Evolutionary conservation across 1,140 invertebrate species (phyloP).

Genomic region (Drosophila aff.): DNA sequence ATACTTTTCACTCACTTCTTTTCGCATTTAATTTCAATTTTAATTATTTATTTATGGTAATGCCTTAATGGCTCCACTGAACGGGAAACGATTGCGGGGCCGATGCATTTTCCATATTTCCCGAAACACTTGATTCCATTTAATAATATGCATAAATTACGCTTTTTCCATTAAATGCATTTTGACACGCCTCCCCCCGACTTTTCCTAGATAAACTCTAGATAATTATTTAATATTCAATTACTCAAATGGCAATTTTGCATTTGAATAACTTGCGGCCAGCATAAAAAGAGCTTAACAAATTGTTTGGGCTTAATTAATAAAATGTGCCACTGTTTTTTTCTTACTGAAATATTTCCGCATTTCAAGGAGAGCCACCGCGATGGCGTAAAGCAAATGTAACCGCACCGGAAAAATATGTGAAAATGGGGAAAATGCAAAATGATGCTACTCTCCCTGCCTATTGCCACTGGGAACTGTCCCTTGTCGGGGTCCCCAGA

Average conservation of each 20-base stretch:
- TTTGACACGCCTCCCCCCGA: slow-evolving; percentile 3
- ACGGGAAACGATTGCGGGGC: slow-evolving; percentile 3
- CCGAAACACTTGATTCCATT: slow-evolving; percentile 23
- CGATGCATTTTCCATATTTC: slow-evolving; percentile 33
- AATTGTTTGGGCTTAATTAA: slow-evolving; percentile 52
- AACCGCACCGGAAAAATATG: slow-evolving; percentile 29
- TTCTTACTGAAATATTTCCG: slow-evolving; percentile 30
- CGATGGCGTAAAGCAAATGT: slow-evolving; percentile 18
- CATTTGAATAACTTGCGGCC: slow-evolving; percentile 44
- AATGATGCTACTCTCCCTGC: slow-evolving; percentile 13
- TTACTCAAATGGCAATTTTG: slow-evolving; percentile 60
- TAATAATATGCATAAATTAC: slow-evolving; percentile 31
- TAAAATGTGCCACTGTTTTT: slow-evolving; percentile 34
- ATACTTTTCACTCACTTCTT: slow-evolving; percentile 6
- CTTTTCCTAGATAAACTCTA: slow-evolving; percentile 39
- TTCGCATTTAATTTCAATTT: slow-evolving; percentile 44
- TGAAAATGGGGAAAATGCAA: slow-evolving; percentile 48
- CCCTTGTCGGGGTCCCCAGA: slow-evolving; percentile 32
- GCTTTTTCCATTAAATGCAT: slow-evolving; percentile 6
- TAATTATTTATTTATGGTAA: slow-evolving; percentile 72
- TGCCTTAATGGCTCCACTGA: slow-evolving; percentile 59
- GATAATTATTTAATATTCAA: slow-evolving; percentile 71
- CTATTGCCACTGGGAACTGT: slow-evolving; percentile 43
- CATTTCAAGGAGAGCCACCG: slow-evolving; percentile 19
- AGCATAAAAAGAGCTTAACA: slow-evolving; percentile 42